Conservation (phyloP, 1,140 invertebrate genomes). For the Phymorhynchus buccinoides region DNA sequence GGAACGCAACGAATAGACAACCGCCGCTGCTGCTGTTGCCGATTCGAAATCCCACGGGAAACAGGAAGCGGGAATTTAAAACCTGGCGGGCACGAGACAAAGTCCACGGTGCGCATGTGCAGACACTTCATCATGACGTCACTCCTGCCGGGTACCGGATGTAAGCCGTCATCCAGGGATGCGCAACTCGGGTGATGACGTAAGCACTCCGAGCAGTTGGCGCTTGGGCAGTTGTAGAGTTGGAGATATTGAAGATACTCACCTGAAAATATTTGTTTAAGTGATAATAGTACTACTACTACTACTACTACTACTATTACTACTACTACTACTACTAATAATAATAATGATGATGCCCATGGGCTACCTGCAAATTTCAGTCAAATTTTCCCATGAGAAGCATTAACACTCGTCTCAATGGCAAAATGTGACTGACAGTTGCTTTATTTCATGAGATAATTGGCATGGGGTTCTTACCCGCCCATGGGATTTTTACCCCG, state of each 20-base stretch:
- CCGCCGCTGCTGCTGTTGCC: neutral
- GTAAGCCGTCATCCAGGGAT: slow-evolving; percentile 19
- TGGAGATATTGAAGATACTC: slow-evolving; percentile 46
- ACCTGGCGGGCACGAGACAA: slow-evolving; percentile 27
- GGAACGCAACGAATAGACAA: neutral
- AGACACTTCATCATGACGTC: slow-evolving; percentile 39
- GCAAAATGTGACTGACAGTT: too few species aligned
- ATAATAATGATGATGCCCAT: neutral
- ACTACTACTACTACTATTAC: neutral
- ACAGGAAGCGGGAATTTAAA: slow-evolving; percentile 5
- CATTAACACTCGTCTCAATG: too few species aligned
- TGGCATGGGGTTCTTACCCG: too few species aligned
- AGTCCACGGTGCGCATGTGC: slow-evolving; percentile 31
- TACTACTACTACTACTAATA: neutral
- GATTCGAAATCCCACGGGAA: neutral
- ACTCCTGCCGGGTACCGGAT: slow-evolving; percentile 1
- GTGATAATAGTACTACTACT: neutral
- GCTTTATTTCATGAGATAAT: too few species aligned
- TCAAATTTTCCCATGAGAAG: too few species aligned
- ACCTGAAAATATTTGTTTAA: slow-evolving; percentile 32
- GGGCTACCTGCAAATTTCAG: too few species aligned
- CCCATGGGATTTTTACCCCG: too few species aligned
- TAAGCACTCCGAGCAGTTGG: slow-evolving; percentile 22
- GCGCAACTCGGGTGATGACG: slow-evolving; percentile 42
- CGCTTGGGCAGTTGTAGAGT: slow-evolving; percentile 30